These are phyloP conservation scores for Tympanoctomys barrerae DNA, from an alignment of 2,797 vertebrate species.

Conservation along the genomic window DNA sequence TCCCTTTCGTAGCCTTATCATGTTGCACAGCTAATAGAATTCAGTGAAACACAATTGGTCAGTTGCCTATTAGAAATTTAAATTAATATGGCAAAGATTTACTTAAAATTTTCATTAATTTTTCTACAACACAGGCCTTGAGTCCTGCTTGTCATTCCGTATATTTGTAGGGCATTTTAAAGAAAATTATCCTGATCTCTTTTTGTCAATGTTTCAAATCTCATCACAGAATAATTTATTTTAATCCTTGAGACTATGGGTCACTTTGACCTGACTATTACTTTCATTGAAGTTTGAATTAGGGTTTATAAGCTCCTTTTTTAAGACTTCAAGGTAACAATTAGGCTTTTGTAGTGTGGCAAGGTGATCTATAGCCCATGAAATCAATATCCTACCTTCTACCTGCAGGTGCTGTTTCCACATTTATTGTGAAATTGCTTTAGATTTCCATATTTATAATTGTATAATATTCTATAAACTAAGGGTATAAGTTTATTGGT, in stretches of 20 bases:
- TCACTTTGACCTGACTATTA: constrained; percentile 70
- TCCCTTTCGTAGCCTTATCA: constrained; percentile 50
- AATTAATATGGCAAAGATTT: constrained; percentile 52
- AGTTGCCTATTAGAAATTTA: constrained; percentile 49
- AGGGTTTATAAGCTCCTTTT: constrained; percentile 41
- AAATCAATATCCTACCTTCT: constrained; percentile 69
- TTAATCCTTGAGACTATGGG: constrained; percentile 46
- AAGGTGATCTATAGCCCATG: constrained; percentile 46
- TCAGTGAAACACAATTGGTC: constrained; percentile 15
- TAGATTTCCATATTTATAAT: constrained; percentile 34
- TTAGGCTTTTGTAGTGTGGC: constrained; percentile 49
- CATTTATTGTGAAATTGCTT: constrained; percentile 53
- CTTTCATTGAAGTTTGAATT: constrained; percentile 80
- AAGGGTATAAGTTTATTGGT: background rate
- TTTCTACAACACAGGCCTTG: constrained; percentile 47
- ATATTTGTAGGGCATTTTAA: background rate
- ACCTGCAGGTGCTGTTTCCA: constrained; percentile 6
- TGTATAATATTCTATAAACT: background rate
- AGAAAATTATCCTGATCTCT: constrained; percentile 18
- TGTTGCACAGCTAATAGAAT: constrained; percentile 50
- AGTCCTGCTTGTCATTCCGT: constrained; percentile 36
- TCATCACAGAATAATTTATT: constrained; percentile 52
- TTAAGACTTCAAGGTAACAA: constrained; percentile 60
- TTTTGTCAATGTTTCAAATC: constrained; percentile 63
- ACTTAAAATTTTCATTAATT: constrained; percentile 57